Conservation (phyloP, 2,888 invertebrate genomes). For the Odontomyia ornata region DNA sequence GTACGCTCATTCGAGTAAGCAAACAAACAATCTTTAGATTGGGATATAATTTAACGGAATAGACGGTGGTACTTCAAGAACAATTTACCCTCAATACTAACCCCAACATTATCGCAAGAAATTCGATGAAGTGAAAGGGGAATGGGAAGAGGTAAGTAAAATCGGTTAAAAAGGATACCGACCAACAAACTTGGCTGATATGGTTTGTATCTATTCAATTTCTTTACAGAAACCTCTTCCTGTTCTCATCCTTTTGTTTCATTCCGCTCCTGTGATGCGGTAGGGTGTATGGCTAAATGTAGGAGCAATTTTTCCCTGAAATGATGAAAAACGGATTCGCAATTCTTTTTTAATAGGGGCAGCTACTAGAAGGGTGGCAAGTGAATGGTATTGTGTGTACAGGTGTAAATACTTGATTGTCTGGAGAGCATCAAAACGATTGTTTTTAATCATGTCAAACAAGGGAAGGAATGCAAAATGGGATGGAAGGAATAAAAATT, state of each 20-base stretch:
- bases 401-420: slow-evolving; percentile 40
- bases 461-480: neutral
- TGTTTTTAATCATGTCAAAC: slow-evolving; percentile 42
- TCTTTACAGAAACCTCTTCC: neutral
- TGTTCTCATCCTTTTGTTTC: neutral
- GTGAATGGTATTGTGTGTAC: neutral
- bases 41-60: slow-evolving; percentile 23
- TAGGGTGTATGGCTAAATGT: too few relatives aligned
- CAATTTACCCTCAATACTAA: slow-evolving; percentile 16
- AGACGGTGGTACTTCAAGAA: neutral
- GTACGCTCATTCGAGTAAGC: neutral
- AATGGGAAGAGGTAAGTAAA: neutral
- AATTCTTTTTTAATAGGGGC: slow-evolving; percentile 1
- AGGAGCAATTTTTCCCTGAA: neutral
- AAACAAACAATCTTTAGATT: slow-evolving; percentile 30
- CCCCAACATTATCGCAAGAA: neutral
- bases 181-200: neutral
- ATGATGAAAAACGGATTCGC: neutral
- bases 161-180: slow-evolving; percentile 22
- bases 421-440: slow-evolving; percentile 41
- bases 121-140: too few relatives aligned
- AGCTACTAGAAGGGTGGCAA: neutral
- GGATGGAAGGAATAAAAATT: neutral
- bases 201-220: slow-evolving; percentile 22
- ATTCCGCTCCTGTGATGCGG: neutral